Conservation (phyloP, 2,797 vertebrate species). For the Anas acuta region DNA sequence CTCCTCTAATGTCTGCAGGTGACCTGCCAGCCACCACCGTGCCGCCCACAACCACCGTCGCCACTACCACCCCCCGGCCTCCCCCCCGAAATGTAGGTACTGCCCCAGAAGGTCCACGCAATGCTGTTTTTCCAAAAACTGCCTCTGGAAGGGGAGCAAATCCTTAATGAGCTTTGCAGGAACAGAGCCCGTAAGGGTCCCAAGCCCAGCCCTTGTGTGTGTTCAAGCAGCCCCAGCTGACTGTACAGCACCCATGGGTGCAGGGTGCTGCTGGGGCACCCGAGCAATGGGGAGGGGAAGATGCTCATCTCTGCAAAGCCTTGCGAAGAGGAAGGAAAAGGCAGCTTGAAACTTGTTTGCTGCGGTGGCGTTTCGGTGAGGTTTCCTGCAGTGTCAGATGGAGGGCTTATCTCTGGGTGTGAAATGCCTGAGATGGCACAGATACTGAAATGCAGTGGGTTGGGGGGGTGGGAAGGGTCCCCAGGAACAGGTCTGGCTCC, state of each 20-base stretch:
- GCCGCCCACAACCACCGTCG: not conserved
- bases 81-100: slow-evolving; percentile 75
- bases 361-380: not conserved
- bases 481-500: not conserved
- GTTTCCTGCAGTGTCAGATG: not conserved
- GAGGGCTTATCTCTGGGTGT: not conserved
- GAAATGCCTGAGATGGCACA: not conserved
- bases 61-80: not conserved
- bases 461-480: not conserved
- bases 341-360: not conserved
- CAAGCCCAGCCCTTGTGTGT: rapidly evolving
- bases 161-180: not conserved
- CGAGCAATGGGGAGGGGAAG: not conserved
- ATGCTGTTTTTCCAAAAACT: not conserved
- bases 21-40: not conserved
- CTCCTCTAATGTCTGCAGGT: not conserved
- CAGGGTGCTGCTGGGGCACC: not conserved
- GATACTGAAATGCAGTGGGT: rapidly evolving
- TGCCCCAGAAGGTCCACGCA: not conserved
- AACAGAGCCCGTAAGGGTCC: rapidly evolving
- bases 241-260: rapidly evolving
- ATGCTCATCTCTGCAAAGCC: not conserved
- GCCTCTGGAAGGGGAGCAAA: not conserved
- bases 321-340: not conserved
- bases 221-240: too few species aligned